These are phyloP conservation scores for Ochotona curzoniae DNA, from an alignment of 2,113 vertebrate genomes.

Conservation along the genomic window DNA sequence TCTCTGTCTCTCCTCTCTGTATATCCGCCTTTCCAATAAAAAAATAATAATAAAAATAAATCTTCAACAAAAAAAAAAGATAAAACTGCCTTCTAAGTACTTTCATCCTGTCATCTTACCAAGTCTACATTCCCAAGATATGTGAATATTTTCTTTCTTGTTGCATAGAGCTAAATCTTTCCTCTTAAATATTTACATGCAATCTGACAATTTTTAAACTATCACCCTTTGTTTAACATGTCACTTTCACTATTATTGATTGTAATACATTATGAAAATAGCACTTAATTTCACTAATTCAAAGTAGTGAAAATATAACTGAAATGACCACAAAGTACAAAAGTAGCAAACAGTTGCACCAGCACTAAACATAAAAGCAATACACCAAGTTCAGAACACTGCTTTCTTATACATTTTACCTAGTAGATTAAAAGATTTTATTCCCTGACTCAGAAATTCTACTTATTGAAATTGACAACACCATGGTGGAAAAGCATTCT, in stretches of 20 bases:
- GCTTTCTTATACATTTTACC: conserved; percentile 27
- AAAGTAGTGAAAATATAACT: neutral
- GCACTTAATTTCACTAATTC: neutral
- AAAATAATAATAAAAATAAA: too few relatives aligned
- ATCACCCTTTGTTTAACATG: neutral
- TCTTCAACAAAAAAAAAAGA: too few relatives aligned
- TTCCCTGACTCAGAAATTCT: neutral
- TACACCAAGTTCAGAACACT: neutral
- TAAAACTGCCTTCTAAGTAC: neutral
- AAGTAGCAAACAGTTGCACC: neutral
- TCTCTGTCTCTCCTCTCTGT: too few relatives aligned
- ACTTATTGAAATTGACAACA: neutral
- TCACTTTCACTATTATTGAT: neutral
- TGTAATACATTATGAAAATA: neutral
- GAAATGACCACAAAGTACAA: neutral
- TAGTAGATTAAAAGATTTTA: neutral
- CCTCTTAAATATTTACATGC: neutral
- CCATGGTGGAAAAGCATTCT: too few relatives aligned
- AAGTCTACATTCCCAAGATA: neutral
- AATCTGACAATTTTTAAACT: neutral
- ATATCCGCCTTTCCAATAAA: too few relatives aligned
- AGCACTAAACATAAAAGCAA: neutral
- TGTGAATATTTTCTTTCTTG: neutral
- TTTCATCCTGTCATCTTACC: neutral
- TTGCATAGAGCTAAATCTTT: neutral